These are phyloP conservation scores for Drosophila quadrilineata DNA, from an alignment of 1,140 invertebrate genomes.

Conservation along the genomic window DNA sequence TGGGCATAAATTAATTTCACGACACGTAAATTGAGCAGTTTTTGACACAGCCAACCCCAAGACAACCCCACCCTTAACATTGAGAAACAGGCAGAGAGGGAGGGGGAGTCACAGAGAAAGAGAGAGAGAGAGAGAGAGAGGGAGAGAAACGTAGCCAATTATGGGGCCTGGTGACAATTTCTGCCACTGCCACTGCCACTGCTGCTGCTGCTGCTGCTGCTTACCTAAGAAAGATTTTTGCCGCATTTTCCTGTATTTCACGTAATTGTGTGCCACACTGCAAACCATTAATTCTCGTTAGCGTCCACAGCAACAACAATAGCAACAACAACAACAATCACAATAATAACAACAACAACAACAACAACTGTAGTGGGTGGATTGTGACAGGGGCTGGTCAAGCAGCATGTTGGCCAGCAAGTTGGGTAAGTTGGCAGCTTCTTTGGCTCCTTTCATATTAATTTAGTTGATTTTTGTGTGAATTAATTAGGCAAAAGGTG, in stretches of 20 bases:
- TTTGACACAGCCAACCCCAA: slow-evolving; percentile 53
- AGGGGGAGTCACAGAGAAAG: too few species aligned
- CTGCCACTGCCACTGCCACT: too few species aligned
- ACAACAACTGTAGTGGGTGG: slow-evolving; percentile 27
- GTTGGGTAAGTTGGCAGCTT: slow-evolving; percentile 71
- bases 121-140: too few species aligned
- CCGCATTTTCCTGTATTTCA: slow-evolving; percentile 21
- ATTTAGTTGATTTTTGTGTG: slow-evolving; percentile 80
- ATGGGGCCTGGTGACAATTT: slow-evolving; percentile 72
- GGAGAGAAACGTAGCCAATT: too few species aligned
- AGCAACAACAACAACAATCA: slow-evolving; percentile 20
- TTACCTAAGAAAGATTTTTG: slow-evolving; percentile 77
- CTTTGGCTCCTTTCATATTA: slow-evolving; percentile 78
- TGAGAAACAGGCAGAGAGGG: not conserved
- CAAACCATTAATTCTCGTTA: slow-evolving; percentile 81
- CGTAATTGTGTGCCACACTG: slow-evolving; percentile 81
- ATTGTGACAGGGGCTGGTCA: not conserved
- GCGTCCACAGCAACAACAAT: slow-evolving; percentile 58
- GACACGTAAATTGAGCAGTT: slow-evolving; percentile 80
- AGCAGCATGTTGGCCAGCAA: not conserved
- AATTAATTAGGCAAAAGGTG: slow-evolving; percentile 81
- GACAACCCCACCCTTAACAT: not conserved
- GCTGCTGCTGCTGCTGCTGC: too few species aligned
- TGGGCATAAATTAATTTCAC: slow-evolving; percentile 81
- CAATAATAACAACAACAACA: slow-evolving; percentile 37